These are phyloP conservation scores for Macrotis lagotis DNA, from an alignment of 2,113 vertebrate genomes.

Conservation along the genomic window DNA sequence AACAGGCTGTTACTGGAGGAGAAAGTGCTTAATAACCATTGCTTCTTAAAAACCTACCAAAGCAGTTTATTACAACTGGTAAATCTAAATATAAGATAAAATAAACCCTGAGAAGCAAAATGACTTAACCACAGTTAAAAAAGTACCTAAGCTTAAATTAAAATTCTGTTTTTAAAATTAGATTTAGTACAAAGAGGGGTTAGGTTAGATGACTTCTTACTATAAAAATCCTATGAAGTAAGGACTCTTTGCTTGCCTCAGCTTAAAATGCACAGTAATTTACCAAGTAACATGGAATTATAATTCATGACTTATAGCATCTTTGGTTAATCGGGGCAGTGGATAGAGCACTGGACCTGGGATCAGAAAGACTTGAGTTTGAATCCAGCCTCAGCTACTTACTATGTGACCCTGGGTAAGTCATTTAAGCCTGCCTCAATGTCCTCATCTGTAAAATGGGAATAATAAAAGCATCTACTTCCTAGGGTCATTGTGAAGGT, in stretches of 20 bases:
- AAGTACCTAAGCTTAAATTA: constrained; percentile 15
- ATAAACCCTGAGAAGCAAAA: not conserved
- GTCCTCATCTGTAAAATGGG: not conserved
- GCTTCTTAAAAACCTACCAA: not conserved
- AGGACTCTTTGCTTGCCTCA: constrained; percentile 3
- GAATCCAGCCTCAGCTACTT: not conserved
- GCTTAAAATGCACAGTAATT: constrained; percentile 7
- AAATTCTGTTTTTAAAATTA: constrained; percentile 36
- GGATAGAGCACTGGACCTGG: not conserved
- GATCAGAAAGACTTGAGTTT: not conserved
- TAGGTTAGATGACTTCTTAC: not conserved
- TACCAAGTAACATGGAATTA: not conserved
- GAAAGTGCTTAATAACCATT: constrained; percentile 24
- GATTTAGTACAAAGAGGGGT: not conserved
- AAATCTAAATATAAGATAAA: constrained; percentile 25
- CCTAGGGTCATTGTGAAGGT: not conserved
- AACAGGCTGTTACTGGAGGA: not conserved
- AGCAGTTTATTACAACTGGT: not conserved
- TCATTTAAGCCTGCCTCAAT: not conserved
- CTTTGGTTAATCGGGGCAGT: not conserved
- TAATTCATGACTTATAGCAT: not conserved
- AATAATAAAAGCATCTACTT: not conserved
- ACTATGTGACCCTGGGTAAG: not conserved
- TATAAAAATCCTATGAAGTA: not conserved
- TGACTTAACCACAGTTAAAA: not conserved